Evolutionary conservation across 2,888 invertebrate species (phyloP).

Genomic region (Oasisia sp.): DNA sequence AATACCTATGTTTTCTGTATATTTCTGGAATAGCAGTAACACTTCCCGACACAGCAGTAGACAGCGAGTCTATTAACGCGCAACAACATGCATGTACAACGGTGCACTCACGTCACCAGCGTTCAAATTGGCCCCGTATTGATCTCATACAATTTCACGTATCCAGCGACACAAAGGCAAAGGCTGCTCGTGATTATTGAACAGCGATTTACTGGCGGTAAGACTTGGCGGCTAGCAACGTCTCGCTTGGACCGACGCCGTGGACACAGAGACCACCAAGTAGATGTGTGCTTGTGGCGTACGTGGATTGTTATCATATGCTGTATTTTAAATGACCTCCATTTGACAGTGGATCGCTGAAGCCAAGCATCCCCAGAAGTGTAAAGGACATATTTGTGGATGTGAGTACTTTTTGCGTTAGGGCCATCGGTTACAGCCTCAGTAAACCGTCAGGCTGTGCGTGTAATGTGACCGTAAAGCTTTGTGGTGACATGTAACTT

Average conservation of each 20-base stretch:
- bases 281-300: background rate
- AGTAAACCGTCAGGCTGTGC: too few relatives aligned
- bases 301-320: background rate
- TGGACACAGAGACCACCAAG: background rate
- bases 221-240: background rate
- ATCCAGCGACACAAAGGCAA: background rate
- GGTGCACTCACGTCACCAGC: background rate
- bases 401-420: background rate
- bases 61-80: background rate
- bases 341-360: background rate
- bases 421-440: background rate
- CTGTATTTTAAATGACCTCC: background rate
- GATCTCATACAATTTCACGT: background rate
- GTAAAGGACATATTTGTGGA: background rate
- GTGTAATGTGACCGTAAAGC: too few relatives aligned
- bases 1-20: background rate
- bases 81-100: background rate
- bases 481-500: too few relatives aligned
- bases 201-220: background rate
- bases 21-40: background rate
- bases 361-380: background rate
- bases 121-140: background rate
- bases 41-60: background rate
- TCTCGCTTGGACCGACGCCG: background rate
- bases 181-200: background rate